Evolutionary conservation across 2,797 vertebrate species (phyloP).

Genomic region (Tadarida brasiliensis): DNA sequence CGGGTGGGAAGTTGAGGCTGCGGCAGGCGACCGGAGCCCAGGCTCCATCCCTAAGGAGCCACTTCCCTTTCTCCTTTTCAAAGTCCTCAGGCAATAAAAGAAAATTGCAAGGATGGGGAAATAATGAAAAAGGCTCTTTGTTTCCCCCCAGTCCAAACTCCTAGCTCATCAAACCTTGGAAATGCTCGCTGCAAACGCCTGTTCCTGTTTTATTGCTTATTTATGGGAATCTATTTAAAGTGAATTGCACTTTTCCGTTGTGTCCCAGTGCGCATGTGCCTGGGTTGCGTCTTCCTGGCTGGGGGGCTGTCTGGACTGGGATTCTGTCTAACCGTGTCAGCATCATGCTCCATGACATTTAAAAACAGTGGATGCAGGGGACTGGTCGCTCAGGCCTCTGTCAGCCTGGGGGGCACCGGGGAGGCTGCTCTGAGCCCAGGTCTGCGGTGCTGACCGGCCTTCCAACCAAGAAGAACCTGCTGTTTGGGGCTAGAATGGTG

Average conservation of each 20-base stretch:
- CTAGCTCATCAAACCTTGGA: slow-evolving; percentile 83
- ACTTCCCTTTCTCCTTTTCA: slow-evolving; percentile 51
- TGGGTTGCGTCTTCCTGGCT: slow-evolving; percentile 72
- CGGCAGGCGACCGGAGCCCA: background rate
- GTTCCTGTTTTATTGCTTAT: slow-evolving; percentile 84
- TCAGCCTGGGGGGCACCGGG: background rate
- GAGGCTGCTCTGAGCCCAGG: background rate
- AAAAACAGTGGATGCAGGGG: slow-evolving; percentile 49
- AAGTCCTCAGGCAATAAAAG: slow-evolving; percentile 80
- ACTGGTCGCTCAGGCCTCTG: background rate
- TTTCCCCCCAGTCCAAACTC: slow-evolving; percentile 76
- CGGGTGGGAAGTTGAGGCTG: background rate
- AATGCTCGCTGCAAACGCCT: slow-evolving; percentile 78
- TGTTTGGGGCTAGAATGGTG: background rate
- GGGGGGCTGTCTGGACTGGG: slow-evolving; percentile 72
- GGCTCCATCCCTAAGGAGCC: slow-evolving; percentile 62
- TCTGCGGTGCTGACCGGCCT: background rate
- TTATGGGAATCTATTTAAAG: slow-evolving; percentile 84
- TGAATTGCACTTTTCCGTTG: slow-evolving; percentile 79
- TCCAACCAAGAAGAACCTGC: background rate
- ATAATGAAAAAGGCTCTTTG: slow-evolving; percentile 82
- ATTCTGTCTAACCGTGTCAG: slow-evolving; percentile 78
- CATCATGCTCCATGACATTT: slow-evolving; percentile 49
- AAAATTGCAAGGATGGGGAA: slow-evolving; percentile 82
- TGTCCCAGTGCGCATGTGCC: background rate